Evolutionary conservation across 2,113 vertebrate species (phyloP).

Genomic region (Mungos mungo): DNA sequence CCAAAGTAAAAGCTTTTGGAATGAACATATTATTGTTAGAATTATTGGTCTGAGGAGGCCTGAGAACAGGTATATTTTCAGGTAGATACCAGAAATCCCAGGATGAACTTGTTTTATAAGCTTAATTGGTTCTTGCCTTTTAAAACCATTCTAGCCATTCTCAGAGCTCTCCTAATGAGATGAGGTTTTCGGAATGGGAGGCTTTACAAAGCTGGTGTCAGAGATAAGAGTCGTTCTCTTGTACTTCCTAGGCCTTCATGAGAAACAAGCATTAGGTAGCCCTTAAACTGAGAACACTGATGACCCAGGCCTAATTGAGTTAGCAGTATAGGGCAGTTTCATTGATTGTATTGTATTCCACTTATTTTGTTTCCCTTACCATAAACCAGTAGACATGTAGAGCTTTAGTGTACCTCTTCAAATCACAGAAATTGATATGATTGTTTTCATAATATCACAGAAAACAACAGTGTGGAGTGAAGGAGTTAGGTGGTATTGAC

Average conservation of each 20-base stretch:
- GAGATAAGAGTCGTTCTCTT: neutral
- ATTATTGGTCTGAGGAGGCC: neutral
- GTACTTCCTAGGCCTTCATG: neutral
- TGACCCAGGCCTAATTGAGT: neutral
- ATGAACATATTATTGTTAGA: neutral
- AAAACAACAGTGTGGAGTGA: neutral
- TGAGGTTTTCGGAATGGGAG: neutral
- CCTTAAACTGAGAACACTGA: neutral
- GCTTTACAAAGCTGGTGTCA: neutral
- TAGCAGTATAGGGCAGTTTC: neutral
- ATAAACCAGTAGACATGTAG: neutral
- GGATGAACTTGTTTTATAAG: neutral
- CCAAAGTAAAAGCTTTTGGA: neutral
- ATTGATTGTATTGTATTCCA: neutral
- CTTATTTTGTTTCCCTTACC: neutral
- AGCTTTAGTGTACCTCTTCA: neutral
- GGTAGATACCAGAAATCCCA: neutral
- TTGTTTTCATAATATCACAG: neutral
- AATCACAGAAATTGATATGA: neutral
- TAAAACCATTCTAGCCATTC: neutral
- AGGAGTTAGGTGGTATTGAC: neutral
- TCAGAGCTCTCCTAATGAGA: neutral
- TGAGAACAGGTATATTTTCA: neutral
- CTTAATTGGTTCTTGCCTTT: slow-evolving; percentile 32
- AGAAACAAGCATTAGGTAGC: neutral